phyloP scores from a whole-genome alignment of 2,797 vertebrate species.

The Podargus strigoides region DNA sequence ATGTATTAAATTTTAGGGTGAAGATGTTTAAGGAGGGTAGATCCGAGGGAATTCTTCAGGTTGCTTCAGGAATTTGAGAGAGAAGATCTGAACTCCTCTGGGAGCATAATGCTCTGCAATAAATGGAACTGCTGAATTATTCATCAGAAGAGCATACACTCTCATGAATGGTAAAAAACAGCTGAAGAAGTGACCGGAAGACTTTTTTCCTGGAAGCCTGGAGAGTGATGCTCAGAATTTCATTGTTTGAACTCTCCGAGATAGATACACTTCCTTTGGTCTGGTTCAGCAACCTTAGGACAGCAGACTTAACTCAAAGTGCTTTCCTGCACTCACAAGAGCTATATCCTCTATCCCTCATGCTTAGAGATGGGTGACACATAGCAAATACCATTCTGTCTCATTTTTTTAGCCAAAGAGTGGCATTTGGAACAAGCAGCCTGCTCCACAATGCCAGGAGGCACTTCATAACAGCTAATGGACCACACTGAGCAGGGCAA shows the following conservation, averaged over 20 bases:
- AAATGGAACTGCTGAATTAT: slow-evolving; percentile 16
- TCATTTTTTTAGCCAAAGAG: neutral
- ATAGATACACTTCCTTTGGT: neutral
- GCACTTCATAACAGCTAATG: neutral
- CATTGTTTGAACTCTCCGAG: neutral
- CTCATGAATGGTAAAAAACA: neutral
- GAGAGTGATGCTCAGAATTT: neutral
- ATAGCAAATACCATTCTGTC: neutral
- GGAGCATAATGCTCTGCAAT: neutral
- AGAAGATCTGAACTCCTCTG: neutral
- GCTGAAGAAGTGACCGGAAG: neutral
- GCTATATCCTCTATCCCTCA: neutral
- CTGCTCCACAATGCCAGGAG: neutral
- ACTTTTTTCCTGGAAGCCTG: neutral
- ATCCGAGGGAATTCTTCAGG: neutral
- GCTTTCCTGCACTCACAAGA: neutral
- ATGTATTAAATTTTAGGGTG: neutral
- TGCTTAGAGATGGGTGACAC: neutral
- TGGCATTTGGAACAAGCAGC: neutral
- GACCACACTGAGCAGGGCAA: neutral
- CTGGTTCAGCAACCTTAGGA: neutral
- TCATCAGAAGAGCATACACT: neutral
- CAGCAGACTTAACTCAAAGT: neutral
- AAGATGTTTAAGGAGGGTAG: neutral
- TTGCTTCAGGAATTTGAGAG: neutral